phyloP scores from a whole-genome alignment of 2,888 invertebrate genomes.

The Caenorhabditis sinica region DNA sequence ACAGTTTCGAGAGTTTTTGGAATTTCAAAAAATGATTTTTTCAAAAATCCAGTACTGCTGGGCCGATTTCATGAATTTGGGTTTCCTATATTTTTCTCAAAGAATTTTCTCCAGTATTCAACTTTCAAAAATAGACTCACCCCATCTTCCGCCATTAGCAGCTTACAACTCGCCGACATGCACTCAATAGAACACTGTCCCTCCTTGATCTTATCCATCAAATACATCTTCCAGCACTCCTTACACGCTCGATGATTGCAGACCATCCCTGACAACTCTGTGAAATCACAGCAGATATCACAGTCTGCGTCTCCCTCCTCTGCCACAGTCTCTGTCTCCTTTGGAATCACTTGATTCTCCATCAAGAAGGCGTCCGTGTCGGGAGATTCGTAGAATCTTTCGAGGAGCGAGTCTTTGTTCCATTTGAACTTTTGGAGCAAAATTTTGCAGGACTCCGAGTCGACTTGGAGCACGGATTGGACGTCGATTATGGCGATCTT shows the following conservation, averaged over 20 bases:
- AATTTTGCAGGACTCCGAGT: conserved; percentile 89
- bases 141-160: conserved; percentile 74
- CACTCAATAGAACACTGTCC: conserved; percentile 73
- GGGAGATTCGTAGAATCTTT: conserved; percentile 91
- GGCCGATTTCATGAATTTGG: too few relatives aligned
- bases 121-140: too few relatives aligned
- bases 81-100: too few relatives aligned
- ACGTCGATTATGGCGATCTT: conserved; percentile 97
- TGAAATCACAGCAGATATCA: conserved; percentile 62
- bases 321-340: conserved; percentile 24
- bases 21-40: too few relatives aligned
- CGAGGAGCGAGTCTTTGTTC: conserved; percentile 99
- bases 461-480: conserved; percentile 86
- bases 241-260: conserved; percentile 97
- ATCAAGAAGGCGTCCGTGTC: conserved; percentile 95
- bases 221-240: conserved; percentile 96
- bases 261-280: conserved; percentile 88
- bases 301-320: conserved; percentile 54
- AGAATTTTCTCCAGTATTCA: too few relatives aligned
- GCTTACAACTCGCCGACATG: conserved; percentile 65
- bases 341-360: conserved; percentile 90
- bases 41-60: neutral
- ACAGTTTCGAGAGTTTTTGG: too few relatives aligned
- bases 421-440: conserved; percentile 98
- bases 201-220: conserved; percentile 89